Evolutionary conservation across 2,113 vertebrate genomes (phyloP), one percentile per base, ranked within the genome.

Genomic region (Muntiacus muntjak): DNA sequence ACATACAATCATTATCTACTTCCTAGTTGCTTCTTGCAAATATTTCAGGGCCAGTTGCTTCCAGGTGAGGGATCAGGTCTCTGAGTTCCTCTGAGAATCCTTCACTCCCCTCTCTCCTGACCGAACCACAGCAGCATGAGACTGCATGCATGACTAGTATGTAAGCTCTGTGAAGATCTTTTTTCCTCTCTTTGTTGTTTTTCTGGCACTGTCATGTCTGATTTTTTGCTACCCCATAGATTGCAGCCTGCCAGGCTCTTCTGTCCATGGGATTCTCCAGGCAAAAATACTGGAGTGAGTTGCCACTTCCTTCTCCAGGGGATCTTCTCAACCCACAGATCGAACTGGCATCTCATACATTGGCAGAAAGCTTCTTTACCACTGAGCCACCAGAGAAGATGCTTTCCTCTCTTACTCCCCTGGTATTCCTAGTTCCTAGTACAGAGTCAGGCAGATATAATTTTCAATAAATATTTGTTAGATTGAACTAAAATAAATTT

Each of bases 131-230:
- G 5, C 12, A 2, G 5, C 52, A 15, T 30, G 50, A 54, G 36
- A 43, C 1, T 6, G 13, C 1, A 0, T 2, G 43, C 45, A 3
- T 5, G 33, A 13, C 30, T 74, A 28, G 3, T 55, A 6, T 2
- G 30, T 10, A 60, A 40, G 52, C 11, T 78, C 45, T 43, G 12
- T 17, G 36, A 15, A 55, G 40, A 78, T 2, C 3, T 25, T 36
- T 67, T 40, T 7, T 47, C 5, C 14, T 43, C 1, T 85, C 6
- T 78, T 79, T 13, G 36, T 74, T 43, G 36, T 2, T 74, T 40
- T 40, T 43, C 40, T 0, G 11, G 21, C 36, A 40, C 71, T 74
- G 21, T 25, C 0, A 11, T 43, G 11, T 74, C 36, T 74, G 21
- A 74, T 11, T 43, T 21, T 40, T 74, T 74, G 67, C 21, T 36